Conservation (phyloP, 2,797 vertebrate species). For the Brachyalestes nurse region DNA sequence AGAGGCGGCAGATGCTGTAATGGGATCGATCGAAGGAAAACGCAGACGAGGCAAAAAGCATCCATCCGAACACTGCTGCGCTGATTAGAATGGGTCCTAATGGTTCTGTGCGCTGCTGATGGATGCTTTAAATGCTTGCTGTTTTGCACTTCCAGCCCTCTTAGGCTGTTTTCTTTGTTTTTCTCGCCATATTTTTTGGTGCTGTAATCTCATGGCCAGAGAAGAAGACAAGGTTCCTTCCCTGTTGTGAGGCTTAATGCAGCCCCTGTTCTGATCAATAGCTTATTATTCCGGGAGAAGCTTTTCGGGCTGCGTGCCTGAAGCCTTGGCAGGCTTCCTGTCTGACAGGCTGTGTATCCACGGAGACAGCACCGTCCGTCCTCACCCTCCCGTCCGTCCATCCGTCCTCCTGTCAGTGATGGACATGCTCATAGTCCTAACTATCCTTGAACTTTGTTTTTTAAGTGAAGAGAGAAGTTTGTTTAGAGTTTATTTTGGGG, state of each 20-base stretch:
- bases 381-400: not conserved
- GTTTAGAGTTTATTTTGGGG: not conserved
- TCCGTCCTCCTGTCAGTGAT: slow-evolving; percentile 17
- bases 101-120: slow-evolving; percentile 19
- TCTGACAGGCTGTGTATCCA: slow-evolving; percentile 21
- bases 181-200: not conserved
- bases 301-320: slow-evolving; percentile 42
- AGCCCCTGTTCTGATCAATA: slow-evolving; percentile 47
- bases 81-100: slow-evolving; percentile 20
- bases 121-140: slow-evolving; percentile 3
- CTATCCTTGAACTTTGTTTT: not conserved
- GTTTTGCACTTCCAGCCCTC: not conserved
- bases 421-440: slow-evolving; percentile 1
- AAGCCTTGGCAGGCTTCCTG: slow-evolving; percentile 59
- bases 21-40: slow-evolving; percentile 54
- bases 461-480: not conserved
- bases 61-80: not conserved
- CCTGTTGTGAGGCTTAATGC: slow-evolving; percentile 23
- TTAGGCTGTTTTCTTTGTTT: not conserved
- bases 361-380: slow-evolving; percentile 10
- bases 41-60: slow-evolving; percentile 11
- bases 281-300: slow-evolving; percentile 42
- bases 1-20: slow-evolving; percentile 49
- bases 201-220: slow-evolving; percentile 7
- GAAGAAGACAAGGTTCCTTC: slow-evolving; percentile 19